These are phyloP conservation scores for Chloroclysta siterata DNA, from an alignment of 2,888 invertebrate genomes.

Conservation along the genomic window DNA sequence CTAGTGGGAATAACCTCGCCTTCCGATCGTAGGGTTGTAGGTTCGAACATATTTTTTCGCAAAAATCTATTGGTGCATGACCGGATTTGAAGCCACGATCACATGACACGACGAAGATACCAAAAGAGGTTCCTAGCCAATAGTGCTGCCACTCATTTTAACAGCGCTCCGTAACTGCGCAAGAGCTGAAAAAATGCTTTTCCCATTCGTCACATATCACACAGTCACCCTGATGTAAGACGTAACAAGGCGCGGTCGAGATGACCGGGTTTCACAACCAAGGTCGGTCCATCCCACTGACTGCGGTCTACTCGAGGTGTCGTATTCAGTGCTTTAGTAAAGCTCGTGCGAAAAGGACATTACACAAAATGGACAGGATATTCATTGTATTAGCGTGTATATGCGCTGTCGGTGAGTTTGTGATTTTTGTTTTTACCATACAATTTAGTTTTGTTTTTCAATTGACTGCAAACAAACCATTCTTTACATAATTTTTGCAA, in stretches of 20 bases:
- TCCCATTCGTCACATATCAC: constrained; percentile 17
- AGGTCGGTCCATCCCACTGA: constrained; percentile 59
- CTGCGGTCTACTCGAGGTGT: constrained; percentile 43
- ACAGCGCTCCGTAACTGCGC: background rate
- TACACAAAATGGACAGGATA: constrained; percentile 65
- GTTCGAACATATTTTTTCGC: no score
- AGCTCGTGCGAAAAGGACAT: constrained; percentile 59
- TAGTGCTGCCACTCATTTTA: no score
- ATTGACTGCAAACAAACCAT: no score
- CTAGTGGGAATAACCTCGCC: no score
- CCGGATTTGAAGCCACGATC: no score
- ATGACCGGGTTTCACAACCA: constrained; percentile 71
- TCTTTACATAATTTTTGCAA: no score
- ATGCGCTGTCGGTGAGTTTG: constrained; percentile 68
- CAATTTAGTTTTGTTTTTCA: no score
- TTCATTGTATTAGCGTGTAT: constrained; percentile 68
- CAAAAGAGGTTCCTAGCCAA: no score
- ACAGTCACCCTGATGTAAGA: constrained; percentile 52
- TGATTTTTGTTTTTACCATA: background rate
- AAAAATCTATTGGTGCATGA: no score
- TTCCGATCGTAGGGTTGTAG: no score
- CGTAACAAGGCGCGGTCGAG: constrained; percentile 62
- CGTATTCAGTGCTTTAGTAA: constrained; percentile 62
- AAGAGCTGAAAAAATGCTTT: constrained; percentile 13
- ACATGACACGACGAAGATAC: no score